Conservation (phyloP, 2,113 vertebrate genomes). For the Anolis sagrei region DNA sequence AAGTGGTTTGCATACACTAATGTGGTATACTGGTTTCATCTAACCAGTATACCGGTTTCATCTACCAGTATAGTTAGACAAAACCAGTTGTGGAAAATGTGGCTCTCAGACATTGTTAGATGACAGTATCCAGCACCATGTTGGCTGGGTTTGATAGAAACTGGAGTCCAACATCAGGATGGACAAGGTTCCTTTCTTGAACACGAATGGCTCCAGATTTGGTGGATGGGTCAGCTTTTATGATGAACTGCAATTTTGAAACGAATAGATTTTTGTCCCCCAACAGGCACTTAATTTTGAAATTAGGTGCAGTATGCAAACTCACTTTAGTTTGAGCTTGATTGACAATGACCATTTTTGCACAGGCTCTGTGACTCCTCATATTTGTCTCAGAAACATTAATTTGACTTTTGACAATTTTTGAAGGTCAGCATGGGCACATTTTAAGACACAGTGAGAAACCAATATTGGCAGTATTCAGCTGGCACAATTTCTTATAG, state of each 20-base stretch:
- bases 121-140: neutral
- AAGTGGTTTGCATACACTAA: neutral
- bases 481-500: slow-evolving; percentile 72
- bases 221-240: neutral
- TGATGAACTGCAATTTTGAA: no score
- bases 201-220: neutral
- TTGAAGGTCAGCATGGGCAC: slow-evolving; percentile 62
- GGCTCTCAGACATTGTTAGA: neutral
- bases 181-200: neutral
- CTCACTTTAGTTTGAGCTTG: neutral
- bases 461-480: slow-evolving; percentile 74
- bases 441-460: slow-evolving; percentile 69
- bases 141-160: neutral
- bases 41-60: no score
- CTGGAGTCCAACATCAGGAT: neutral
- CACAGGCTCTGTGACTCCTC: slow-evolving; percentile 31
- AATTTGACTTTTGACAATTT: slow-evolving; percentile 63
- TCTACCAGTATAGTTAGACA: no score
- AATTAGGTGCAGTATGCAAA: slow-evolving; percentile 28
- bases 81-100: neutral
- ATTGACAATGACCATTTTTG: slow-evolving; percentile 28
- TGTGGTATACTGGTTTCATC: neutral
- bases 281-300: slow-evolving; percentile 32
- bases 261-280: no score
- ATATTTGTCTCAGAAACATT: slow-evolving; percentile 44